Evolutionary conservation across 2,113 vertebrate species (phyloP).

Genomic region (Rhinoptilus africanus): DNA sequence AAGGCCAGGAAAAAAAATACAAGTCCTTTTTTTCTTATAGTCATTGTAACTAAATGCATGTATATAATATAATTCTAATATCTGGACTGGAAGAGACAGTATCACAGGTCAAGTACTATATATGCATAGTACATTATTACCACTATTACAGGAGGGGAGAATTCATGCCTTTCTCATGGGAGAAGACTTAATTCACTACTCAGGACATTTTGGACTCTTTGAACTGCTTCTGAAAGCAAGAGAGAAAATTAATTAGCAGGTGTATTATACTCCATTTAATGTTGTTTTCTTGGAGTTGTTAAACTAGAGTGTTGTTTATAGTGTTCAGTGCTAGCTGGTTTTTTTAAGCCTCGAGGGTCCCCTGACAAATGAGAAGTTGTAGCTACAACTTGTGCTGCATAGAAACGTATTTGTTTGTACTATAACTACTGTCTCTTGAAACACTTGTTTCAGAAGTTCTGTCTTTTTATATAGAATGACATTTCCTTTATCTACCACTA

Average conservation of each 20-base stretch:
- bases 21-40: neutral
- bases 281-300: neutral
- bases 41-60: neutral
- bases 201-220: neutral
- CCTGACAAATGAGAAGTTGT: neutral
- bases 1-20: neutral
- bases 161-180: neutral
- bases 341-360: neutral
- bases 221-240: neutral
- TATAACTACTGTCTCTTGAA: neutral
- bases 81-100: neutral
- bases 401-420: neutral
- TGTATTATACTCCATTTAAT: neutral
- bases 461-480: neutral
- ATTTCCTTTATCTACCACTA: neutral
- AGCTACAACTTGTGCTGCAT: neutral
- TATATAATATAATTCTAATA: neutral
- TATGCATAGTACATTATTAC: neutral
- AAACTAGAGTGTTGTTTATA: neutral
- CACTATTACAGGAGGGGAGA: neutral
- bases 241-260: neutral
- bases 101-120: neutral
- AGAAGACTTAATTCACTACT: neutral
- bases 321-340: fast-evolving
- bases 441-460: neutral